These are phyloP conservation scores for Catharus ustulatus DNA, from an alignment of 2,797 vertebrate species.

Conservation along the genomic window DNA sequence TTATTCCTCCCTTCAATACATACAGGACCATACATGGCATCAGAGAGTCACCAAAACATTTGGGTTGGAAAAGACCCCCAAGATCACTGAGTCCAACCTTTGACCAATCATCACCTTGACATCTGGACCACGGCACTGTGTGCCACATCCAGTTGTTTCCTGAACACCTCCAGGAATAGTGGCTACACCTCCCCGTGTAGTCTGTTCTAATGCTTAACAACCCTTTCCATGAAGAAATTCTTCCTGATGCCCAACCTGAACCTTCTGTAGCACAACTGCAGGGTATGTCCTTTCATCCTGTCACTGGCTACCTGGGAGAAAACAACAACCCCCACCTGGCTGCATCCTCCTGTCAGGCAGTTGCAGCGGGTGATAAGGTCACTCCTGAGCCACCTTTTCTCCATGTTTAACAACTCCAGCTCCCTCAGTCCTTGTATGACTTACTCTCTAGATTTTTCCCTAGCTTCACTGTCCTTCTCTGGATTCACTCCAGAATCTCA, in stretches of 20 bases:
- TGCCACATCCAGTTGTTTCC: fast-evolving
- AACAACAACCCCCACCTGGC: not conserved
- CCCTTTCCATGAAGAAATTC: not conserved
- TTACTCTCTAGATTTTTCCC: not conserved
- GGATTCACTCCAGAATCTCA: not conserved
- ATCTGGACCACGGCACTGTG: not conserved
- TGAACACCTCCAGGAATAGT: not conserved
- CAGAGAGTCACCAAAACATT: not conserved
- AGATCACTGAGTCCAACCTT: not conserved
- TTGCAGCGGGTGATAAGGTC: not conserved
- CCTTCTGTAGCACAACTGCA: not conserved
- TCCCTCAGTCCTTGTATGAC: not conserved
- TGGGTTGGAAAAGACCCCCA: not conserved
- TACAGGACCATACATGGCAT: not conserved
- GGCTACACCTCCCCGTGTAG: not conserved
- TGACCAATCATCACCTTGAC: not conserved
- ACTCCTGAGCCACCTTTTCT: not conserved
- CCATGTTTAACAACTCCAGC: not conserved
- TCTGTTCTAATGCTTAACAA: not conserved
- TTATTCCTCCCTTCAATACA: not conserved
- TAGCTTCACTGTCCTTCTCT: not conserved
- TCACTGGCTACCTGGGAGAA: not conserved
- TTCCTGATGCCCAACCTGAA: not conserved
- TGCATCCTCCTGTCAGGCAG: not conserved
- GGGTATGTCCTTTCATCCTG: not conserved